Base-by-base conservation (phyloP, 2,888 invertebrate species). In the Glyphotaelius pellucidus region DNA sequence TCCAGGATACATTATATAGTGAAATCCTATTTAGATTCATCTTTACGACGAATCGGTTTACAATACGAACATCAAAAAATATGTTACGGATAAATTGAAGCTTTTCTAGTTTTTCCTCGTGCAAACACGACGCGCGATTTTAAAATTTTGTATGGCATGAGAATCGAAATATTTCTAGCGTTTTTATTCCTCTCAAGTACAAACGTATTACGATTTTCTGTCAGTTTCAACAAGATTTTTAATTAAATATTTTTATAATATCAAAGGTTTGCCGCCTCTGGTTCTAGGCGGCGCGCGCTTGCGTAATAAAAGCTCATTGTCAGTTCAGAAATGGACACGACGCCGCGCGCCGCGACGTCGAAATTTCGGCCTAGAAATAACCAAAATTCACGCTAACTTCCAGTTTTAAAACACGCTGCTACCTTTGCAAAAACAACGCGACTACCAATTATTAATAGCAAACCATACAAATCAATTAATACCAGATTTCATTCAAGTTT, bases 341-440 rank as follows among this genome's bases (percentile, higher is more conserved):
- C 89, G 89, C 89, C 80, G 89, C 80, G 89, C 89, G 89, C 31
- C 89, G 89, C 80, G 89, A 89, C 80, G 89, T 89, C 89, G 31
- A 80, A 80, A 38, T 80, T 80, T 80, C 89, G 89, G 89, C 89
- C 89, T 89, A 80, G 25, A 80, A 86, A 47, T 47, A 47, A 86
- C 15, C 42, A 47, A 86, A 47, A 86, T 86, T 81, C 81, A 19
- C 81, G 31, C 32, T 15, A 81, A 81, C 14, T 32, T 32, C 81
- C 81, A 67, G 25, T 67, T 67, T 67, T 67, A 67, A 25, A 67
- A 67, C 67, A 9, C 67, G 67, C 25, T 42, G 14, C 38, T 25
- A 67, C 67, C 67, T 25, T 25, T n/a, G n/a, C 67, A 67, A 19
- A 67, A 67, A 25, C 67, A 67, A 67, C 9, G 0, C 67, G 11